phyloP scores from a whole-genome alignment of 2,888 invertebrate genomes.

The Agelastica alni region DNA sequence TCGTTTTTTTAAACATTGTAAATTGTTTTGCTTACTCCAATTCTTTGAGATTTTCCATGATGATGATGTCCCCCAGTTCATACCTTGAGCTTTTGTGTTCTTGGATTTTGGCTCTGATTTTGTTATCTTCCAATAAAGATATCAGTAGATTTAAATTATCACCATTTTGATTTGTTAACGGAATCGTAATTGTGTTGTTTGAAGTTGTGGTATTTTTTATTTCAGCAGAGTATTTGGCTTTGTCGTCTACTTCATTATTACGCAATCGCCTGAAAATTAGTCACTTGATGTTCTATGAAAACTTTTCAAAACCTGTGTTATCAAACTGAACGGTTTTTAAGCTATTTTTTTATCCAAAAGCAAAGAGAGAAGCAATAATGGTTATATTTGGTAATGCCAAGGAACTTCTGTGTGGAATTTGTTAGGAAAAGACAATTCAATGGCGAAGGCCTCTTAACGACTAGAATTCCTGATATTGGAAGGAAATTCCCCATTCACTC shows the following conservation, averaged over 20 bases:
- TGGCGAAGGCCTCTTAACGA: no score
- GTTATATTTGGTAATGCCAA: not conserved
- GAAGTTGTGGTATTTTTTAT: not conserved
- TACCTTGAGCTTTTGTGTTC: conserved; percentile 24
- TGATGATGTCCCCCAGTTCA: conserved; percentile 27
- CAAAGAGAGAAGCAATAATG: not conserved
- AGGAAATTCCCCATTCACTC: no score
- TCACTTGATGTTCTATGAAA: not conserved
- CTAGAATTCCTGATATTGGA: no score
- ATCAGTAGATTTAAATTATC: conserved; percentile 19
- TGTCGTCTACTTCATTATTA: conserved; percentile 6
- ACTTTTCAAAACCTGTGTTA: not conserved
- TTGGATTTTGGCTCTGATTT: conserved; percentile 25
- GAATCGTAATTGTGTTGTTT: conserved; percentile 16
- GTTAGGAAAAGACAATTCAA: no score
- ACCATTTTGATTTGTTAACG: conserved; percentile 23
- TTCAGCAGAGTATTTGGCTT: conserved; percentile 15
- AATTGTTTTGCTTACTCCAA: conserved; percentile 23
- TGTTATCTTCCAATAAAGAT: conserved; percentile 20
- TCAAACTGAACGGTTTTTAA: not conserved
- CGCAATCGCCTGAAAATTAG: conserved; percentile 20
- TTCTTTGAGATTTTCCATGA: conserved; percentile 27
- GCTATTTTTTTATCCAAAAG: not conserved
- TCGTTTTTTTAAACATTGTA: not conserved
- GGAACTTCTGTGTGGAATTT: not conserved